A percentile compares a stretch with the other conserved stretches of the same genome.
phyloP scores from a whole-genome alignment of 2,888 invertebrate genomes.

The Aromia moschata region DNA sequence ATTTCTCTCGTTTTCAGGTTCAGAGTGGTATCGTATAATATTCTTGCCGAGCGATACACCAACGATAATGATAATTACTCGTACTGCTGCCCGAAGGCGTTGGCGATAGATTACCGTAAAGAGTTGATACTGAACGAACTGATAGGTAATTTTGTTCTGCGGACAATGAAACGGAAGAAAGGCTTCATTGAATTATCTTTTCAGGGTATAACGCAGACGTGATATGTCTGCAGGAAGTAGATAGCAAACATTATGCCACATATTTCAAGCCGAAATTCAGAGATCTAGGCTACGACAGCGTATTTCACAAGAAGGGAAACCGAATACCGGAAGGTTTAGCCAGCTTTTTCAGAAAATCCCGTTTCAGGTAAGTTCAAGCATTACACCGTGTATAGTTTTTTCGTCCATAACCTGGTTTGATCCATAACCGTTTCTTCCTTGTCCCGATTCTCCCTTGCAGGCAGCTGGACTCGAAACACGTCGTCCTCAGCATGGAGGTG shows the following conservation, averaged over 20 bases:
- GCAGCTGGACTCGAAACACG: conserved; percentile 63
- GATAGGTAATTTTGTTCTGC: conserved; percentile 65
- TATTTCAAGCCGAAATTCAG: conserved; percentile 72
- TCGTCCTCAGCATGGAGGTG: conserved; percentile 70
- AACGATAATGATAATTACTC: conserved; percentile 83
- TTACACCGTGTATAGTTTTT: too few relatives aligned
- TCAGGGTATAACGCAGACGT: conserved; percentile 90
- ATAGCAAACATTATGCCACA: conserved; percentile 76
- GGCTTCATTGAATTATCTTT: too few relatives aligned
- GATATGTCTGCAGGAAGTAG: conserved; percentile 93
- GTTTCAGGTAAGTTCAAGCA: conserved; percentile 71
- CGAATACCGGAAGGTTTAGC: conserved; percentile 83
- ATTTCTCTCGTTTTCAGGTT: conserved; percentile 67
- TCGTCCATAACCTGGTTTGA: too few relatives aligned
- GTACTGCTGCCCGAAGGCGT: conserved; percentile 84
- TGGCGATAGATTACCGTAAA: conserved; percentile 87
- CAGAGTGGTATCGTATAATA: conserved; percentile 87
- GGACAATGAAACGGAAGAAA: not conserved
- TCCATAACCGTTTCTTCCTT: too few relatives aligned
- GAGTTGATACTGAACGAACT: conserved; percentile 86
- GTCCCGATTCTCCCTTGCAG: conserved; percentile 58
- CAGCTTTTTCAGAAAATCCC: conserved; percentile 75
- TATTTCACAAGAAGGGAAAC: conserved; percentile 77
- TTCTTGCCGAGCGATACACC: conserved; percentile 89
- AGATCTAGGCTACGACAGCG: conserved; percentile 67